Evolutionary conservation across 2,797 vertebrate species (phyloP).

Genomic region (Arctocebus calabarensis): DNA sequence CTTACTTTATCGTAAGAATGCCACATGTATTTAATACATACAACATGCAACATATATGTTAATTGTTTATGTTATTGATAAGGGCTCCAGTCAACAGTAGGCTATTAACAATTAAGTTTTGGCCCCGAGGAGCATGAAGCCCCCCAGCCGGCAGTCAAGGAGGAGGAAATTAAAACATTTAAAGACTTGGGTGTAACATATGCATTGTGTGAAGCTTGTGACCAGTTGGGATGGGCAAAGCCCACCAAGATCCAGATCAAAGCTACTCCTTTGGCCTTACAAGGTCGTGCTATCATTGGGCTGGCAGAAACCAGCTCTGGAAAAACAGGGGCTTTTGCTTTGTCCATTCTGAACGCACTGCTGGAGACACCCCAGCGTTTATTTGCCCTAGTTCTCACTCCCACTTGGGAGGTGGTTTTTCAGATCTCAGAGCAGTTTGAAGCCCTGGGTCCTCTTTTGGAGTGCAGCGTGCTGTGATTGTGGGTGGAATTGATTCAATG

Average conservation of each 20-base stretch:
- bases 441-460: constrained; percentile 98
- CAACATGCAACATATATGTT: neutral
- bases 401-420: constrained; percentile 97
- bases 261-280: constrained; percentile 95
- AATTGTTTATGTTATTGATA: neutral
- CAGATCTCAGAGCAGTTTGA: constrained; percentile 99
- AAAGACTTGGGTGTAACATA: constrained; percentile 91
- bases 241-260: constrained; percentile 98
- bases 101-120: neutral
- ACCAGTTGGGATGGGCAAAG: constrained; percentile 96
- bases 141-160: too few species aligned
- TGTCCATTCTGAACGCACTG: constrained; percentile 96
- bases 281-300: constrained; percentile 97
- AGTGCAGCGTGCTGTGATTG: constrained; percentile 94
- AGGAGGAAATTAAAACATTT: too few species aligned
- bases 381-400: constrained; percentile 96
- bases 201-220: constrained; percentile 97
- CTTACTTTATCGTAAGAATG: neutral
- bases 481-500: constrained; percentile 98
- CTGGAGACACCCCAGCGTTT: constrained; percentile 94
- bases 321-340: constrained; percentile 96
- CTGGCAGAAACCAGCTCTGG: constrained; percentile 98
- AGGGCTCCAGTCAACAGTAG: neutral
- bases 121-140: neutral
- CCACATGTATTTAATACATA: neutral